Evolutionary conservation across 1,140 invertebrate genomes (phyloP).

Genomic region (Lucilia cuprina): DNA sequence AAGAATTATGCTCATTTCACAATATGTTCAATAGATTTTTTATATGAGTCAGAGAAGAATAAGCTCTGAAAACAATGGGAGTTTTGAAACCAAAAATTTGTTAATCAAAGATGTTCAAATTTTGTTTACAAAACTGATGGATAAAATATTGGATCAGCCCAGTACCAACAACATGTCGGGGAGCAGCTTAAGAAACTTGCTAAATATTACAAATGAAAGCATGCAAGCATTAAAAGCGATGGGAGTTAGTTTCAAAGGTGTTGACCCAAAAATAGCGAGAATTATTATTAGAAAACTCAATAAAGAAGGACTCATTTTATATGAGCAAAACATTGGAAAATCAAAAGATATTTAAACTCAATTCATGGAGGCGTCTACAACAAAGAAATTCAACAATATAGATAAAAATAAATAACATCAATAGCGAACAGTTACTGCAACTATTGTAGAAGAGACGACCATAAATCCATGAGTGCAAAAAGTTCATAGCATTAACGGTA

Average conservation of each 20-base stretch:
- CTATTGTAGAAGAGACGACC: background rate
- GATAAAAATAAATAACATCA: background rate
- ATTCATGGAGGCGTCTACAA: background rate
- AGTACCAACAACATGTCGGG: too few relatives aligned
- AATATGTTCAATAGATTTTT: too few relatives aligned
- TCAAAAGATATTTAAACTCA: slow-evolving; percentile 18
- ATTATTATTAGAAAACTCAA: background rate
- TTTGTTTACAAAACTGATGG: too few relatives aligned
- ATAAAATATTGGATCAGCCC: too few relatives aligned
- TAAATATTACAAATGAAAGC: background rate
- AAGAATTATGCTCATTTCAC: too few relatives aligned
- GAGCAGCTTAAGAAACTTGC: too few relatives aligned
- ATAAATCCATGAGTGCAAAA: too few relatives aligned
- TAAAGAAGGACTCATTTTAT: background rate
- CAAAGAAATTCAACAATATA: background rate
- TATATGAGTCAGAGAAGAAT: too few relatives aligned
- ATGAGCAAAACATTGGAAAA: background rate
- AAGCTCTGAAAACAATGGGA: too few relatives aligned
- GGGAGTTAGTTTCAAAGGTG: background rate
- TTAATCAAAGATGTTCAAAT: too few relatives aligned
- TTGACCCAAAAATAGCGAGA: background rate
- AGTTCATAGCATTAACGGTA: too few relatives aligned
- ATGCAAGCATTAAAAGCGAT: background rate
- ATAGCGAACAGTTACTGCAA: background rate
- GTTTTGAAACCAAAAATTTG: too few relatives aligned